These are phyloP conservation scores for Eudorcas thomsonii DNA, from an alignment of 2,113 vertebrate genomes.

Conservation along the genomic window DNA sequence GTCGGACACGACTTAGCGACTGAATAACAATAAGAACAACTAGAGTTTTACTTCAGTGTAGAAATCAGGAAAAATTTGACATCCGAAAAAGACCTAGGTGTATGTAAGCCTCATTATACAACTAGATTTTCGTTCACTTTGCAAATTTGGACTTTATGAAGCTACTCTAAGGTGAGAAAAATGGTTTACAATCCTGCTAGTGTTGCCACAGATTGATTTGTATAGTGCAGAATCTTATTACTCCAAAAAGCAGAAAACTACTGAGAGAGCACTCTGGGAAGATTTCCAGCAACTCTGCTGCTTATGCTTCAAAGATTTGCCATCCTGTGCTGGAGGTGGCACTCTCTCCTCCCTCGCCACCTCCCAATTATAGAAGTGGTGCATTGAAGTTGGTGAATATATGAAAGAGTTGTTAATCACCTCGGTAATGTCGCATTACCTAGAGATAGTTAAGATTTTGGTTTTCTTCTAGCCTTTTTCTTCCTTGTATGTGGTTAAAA, in stretches of 20 bases:
- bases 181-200: accelerated
- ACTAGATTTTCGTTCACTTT: background rate
- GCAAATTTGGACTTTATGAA: background rate
- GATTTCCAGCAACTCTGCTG: background rate
- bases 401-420: background rate
- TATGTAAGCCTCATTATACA: background rate
- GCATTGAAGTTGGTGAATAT: background rate
- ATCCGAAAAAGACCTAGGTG: background rate
- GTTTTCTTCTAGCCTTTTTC: background rate
- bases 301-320: background rate
- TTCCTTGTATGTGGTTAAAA: background rate
- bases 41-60: background rate
- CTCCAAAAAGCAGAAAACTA: background rate
- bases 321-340: background rate
- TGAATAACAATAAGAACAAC: background rate
- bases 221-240: background rate
- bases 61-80: background rate
- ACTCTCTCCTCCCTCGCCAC: background rate
- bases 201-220: background rate
- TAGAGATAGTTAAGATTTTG: background rate
- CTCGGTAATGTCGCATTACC: background rate
- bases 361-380: background rate
- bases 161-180: background rate
- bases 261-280: background rate
- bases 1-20: background rate